These are phyloP conservation scores for Coracopsis vasa DNA, from an alignment of 2,113 vertebrate species.

Conservation along the genomic window DNA sequence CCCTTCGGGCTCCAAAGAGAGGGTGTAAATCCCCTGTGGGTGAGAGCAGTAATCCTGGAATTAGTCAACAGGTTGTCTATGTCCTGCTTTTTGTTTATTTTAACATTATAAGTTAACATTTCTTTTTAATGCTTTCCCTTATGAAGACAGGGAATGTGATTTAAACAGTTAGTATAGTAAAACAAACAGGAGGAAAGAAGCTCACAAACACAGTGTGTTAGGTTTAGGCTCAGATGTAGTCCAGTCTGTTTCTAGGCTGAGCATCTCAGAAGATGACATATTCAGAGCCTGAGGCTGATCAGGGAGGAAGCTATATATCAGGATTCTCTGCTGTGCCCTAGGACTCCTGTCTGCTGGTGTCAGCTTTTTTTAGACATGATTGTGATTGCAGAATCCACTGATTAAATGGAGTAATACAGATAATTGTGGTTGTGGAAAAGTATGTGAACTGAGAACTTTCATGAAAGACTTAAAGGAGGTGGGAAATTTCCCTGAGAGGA, in stretches of 20 bases:
- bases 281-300: neutral
- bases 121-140: neutral
- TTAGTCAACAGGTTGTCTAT: neutral
- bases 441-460: neutral
- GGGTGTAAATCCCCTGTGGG: constrained; percentile 76
- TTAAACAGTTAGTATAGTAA: neutral
- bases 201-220: neutral
- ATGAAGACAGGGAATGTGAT: neutral
- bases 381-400: neutral
- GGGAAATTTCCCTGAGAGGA: neutral
- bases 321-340: neutral
- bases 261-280: neutral
- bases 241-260: neutral
- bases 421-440: neutral
- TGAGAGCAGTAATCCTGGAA: neutral
- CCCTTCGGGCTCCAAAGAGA: constrained; percentile 74
- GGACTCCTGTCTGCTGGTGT: neutral
- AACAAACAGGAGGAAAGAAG: neutral
- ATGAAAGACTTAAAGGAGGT: neutral
- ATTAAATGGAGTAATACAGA: neutral
- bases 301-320: neutral
- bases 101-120: neutral
- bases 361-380: neutral
- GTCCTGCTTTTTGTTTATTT: constrained; percentile 29
- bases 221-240: neutral